phyloP scores from a whole-genome alignment of 2,888 invertebrate species.

The Heliconius ismenius region DNA sequence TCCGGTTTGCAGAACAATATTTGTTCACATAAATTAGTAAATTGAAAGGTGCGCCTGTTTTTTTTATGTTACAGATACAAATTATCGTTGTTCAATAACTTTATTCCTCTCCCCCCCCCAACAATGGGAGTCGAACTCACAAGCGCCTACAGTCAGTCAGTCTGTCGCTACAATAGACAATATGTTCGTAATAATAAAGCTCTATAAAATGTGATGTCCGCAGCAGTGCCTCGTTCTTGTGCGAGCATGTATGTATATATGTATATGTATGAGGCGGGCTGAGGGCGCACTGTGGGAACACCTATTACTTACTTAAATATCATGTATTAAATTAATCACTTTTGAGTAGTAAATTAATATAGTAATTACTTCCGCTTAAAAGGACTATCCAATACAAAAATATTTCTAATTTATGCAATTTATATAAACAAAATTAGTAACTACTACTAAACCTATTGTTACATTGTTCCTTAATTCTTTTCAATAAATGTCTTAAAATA shows the following conservation, averaged over 20 bases:
- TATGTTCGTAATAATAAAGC: conserved; percentile 17
- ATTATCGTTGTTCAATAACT: too few relatives aligned
- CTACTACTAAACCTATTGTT: too few relatives aligned
- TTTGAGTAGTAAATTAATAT: neutral
- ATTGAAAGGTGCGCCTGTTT: conserved; percentile 2
- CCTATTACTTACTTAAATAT: neutral
- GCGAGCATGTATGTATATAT: conserved; percentile 32
- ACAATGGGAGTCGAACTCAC: too few relatives aligned
- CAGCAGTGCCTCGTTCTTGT: conserved; percentile 32
- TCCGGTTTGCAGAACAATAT: neutral
- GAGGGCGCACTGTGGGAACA: neutral
- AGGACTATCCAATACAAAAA: too few relatives aligned
- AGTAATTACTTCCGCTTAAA: too few relatives aligned
- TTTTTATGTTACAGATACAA: neutral
- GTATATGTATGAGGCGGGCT: conserved; percentile 33
- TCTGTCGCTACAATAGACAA: neutral
- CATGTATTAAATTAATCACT: neutral
- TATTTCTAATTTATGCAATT: too few relatives aligned
- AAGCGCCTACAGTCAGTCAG: too few relatives aligned
- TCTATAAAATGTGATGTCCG: conserved; percentile 24
- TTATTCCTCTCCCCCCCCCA: too few relatives aligned
- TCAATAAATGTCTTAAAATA: neutral
- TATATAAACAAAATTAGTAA: too few relatives aligned
- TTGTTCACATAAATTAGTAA: neutral
- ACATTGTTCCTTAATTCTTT: neutral